These are phyloP conservation scores for Aplodontia rufa DNA, from an alignment of 2,113 vertebrate species.

Conservation along the genomic window DNA sequence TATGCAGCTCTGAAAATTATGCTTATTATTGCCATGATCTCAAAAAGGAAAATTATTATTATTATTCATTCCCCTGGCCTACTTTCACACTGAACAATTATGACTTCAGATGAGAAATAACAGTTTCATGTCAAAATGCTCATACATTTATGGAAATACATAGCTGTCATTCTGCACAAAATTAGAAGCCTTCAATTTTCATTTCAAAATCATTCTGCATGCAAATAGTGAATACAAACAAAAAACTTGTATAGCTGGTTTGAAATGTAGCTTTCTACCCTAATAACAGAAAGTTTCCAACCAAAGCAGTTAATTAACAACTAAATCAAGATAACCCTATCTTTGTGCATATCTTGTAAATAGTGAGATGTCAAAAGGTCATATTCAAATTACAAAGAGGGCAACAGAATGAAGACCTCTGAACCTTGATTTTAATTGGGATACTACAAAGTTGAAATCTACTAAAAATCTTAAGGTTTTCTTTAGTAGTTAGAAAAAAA, in stretches of 20 bases:
- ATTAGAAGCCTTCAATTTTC: conserved; percentile 70
- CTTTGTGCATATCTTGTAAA: background rate
- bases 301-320: conserved; percentile 53
- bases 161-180: conserved; percentile 70
- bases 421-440: conserved; percentile 18
- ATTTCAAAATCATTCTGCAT: conserved; percentile 70
- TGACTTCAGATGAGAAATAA: conserved; percentile 77
- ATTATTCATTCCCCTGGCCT: conserved; percentile 79
- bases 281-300: conserved; percentile 30
- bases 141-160: conserved; percentile 78
- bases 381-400: background rate
- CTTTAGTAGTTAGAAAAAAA: conserved; percentile 20
- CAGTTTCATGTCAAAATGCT: conserved; percentile 77
- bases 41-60: conserved; percentile 78
- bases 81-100: conserved; percentile 77
- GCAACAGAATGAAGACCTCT: background rate
- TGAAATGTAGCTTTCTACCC: conserved; percentile 52
- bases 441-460: background rate
- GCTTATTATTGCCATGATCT: conserved; percentile 70
- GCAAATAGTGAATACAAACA: conserved; percentile 74
- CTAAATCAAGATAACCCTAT: background rate
- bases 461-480: background rate
- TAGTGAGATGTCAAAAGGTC: background rate
- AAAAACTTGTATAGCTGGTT: conserved; percentile 39
- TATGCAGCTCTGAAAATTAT: conserved; percentile 73